phyloP scores from a whole-genome alignment of 2,888 invertebrate genomes.

The Pharmacophagus antenor region DNA sequence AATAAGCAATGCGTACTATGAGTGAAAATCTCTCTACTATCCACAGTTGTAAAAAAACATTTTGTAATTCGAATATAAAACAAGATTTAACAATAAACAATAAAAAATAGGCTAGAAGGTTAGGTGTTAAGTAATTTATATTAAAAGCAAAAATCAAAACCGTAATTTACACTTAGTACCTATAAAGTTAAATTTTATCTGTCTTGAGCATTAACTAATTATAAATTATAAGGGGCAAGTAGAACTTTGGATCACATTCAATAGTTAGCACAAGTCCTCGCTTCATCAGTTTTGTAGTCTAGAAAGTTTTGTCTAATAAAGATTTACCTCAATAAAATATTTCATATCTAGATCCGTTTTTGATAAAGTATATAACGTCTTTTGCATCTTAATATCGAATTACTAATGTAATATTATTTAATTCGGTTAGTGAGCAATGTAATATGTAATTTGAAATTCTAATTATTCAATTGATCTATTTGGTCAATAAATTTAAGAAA shows the following conservation, averaged over 20 bases:
- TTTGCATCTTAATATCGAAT: not conserved
- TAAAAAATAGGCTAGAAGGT: not conserved
- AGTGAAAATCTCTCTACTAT: too few species aligned
- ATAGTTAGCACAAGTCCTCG: conserved; percentile 7
- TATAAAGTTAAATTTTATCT: conserved; percentile 6
- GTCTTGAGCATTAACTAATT: not conserved
- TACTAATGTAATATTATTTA: not conserved
- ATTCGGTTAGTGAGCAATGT: too few species aligned
- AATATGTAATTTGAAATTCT: too few species aligned
- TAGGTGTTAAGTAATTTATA: not conserved
- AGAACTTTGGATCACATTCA: conserved; percentile 11
- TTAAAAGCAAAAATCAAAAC: not conserved
- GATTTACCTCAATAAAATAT: not conserved
- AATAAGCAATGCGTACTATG: too few species aligned
- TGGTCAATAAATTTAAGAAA: too few species aligned
- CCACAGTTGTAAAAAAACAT: not conserved
- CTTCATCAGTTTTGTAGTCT: conserved; percentile 8
- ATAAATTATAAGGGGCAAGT: conserved; percentile 8
- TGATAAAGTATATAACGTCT: not conserved
- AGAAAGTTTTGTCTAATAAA: conserved; percentile 8
- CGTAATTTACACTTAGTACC: conserved; percentile 12
- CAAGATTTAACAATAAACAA: not conserved
- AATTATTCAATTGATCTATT: too few species aligned
- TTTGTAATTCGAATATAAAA: too few species aligned
- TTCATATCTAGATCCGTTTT: not conserved